Conservation (phyloP, 2,888 invertebrate genomes). For the Nemotelus pantherinus region DNA sequence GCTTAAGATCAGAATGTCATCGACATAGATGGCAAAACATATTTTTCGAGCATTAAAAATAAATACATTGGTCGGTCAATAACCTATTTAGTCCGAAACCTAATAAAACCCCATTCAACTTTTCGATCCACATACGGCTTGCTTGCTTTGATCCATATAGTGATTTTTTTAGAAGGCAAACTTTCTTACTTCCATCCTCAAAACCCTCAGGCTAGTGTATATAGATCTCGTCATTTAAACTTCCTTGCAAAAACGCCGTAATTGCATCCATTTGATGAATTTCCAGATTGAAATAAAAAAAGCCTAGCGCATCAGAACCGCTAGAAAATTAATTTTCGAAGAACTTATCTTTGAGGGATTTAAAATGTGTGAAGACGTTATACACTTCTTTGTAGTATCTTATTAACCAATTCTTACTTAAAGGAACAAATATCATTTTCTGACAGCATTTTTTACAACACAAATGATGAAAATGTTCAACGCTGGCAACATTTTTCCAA, state of each 20-base stretch:
- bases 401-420: too few relatives aligned
- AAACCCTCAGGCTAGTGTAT: slow-evolving; percentile 51
- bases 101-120: neutral
- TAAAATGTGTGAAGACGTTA: too few relatives aligned
- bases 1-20: slow-evolving; percentile 43
- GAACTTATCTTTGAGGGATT: too few relatives aligned
- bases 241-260: slow-evolving; percentile 22
- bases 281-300: slow-evolving; percentile 18
- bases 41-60: slow-evolving; percentile 34
- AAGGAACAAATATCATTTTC: too few relatives aligned
- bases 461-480: too few relatives aligned
- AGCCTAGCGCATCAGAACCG: too few relatives aligned
- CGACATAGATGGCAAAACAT: slow-evolving; percentile 44
- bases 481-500: too few relatives aligned
- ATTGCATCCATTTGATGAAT: slow-evolving; percentile 46
- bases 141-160: slow-evolving; percentile 52
- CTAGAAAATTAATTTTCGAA: too few relatives aligned
- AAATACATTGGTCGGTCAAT: slow-evolving; percentile 23
- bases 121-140: slow-evolving; percentile 48
- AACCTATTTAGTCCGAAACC: too few relatives aligned
- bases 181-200: slow-evolving; percentile 41
- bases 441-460: too few relatives aligned
- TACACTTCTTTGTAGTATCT: too few relatives aligned
- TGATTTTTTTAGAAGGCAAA: slow-evolving; percentile 11
- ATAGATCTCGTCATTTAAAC: slow-evolving; percentile 15